Evolutionary conservation across 2,888 invertebrate genomes (phyloP).

Genomic region (Epicampocera succincta): DNA sequence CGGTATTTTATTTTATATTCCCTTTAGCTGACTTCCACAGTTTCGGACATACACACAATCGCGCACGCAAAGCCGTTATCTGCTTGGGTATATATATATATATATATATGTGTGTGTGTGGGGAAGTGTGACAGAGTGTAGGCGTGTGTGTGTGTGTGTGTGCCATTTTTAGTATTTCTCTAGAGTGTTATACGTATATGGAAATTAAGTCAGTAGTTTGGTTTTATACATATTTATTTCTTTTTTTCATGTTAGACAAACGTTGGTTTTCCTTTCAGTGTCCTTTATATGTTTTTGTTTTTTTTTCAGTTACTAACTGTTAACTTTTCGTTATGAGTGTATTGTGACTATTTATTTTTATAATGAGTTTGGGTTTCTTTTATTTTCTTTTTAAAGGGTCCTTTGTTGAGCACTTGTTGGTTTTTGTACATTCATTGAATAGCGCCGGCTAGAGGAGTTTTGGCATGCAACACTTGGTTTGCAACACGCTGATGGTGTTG

Average conservation of each 20-base stretch:
- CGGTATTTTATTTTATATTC: constrained; percentile 48
- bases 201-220: constrained; percentile 78
- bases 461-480: constrained; percentile 8
- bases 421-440: constrained; percentile 20
- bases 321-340: constrained; percentile 60
- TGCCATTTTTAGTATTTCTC: constrained; percentile 72
- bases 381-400: constrained; percentile 19
- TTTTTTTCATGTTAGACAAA: not conserved
- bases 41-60: not conserved
- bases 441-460: constrained; percentile 5
- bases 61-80: not conserved
- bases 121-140: no score
- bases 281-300: constrained; percentile 15
- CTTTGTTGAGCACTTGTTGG: constrained; percentile 62
- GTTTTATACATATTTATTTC: constrained; percentile 18
- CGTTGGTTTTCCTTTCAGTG: not conserved
- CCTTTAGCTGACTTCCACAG: constrained; percentile 17
- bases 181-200: constrained; percentile 78
- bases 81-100: constrained; percentile 54
- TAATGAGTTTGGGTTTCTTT: constrained; percentile 65
- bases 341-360: constrained; percentile 62
- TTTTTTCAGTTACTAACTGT: constrained; percentile 41
- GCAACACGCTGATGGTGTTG: constrained; percentile 25
- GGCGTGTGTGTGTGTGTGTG: not conserved
- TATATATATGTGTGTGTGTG: not conserved